phyloP scores from a whole-genome alignment of 2,113 vertebrate genomes.

The Sakesphorus luctuosus region DNA sequence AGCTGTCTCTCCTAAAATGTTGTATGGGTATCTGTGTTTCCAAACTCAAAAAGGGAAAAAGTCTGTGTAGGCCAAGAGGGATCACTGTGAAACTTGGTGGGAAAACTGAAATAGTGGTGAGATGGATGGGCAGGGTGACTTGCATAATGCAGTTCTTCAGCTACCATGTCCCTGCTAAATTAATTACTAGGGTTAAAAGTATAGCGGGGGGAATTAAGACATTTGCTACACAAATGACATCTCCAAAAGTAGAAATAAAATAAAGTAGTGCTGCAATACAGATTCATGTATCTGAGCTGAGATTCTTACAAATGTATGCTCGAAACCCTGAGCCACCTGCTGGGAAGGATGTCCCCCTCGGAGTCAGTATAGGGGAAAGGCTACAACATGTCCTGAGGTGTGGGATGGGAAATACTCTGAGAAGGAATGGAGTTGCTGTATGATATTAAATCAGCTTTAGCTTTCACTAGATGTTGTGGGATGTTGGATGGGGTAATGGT shows the following conservation, averaged over 20 bases:
- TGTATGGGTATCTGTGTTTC: not conserved
- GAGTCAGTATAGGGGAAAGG: not conserved
- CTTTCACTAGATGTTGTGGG: not conserved
- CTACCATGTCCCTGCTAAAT: not conserved
- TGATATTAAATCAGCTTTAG: not conserved
- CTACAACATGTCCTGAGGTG: not conserved
- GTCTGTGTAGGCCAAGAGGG: not conserved
- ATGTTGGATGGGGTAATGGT: not conserved
- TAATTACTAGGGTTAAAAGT: not conserved
- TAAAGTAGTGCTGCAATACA: not conserved
- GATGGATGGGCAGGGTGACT: not conserved
- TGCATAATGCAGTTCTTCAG: not conserved
- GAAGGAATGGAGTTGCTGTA: not conserved
- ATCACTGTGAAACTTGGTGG: not conserved
- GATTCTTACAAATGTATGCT: not conserved
- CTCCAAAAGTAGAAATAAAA: not conserved
- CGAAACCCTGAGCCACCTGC: not conserved
- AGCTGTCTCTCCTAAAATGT: not conserved
- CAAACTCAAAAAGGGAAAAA: not conserved
- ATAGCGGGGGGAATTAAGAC: not conserved
- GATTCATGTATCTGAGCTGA: not conserved
- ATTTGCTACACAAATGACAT: not conserved
- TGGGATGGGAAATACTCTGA: not conserved
- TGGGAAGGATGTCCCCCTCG: not conserved
- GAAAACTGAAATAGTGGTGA: not conserved